These are phyloP conservation scores for Plodia interpunctella DNA, from an alignment of 1,140 invertebrate genomes.

Conservation along the genomic window DNA sequence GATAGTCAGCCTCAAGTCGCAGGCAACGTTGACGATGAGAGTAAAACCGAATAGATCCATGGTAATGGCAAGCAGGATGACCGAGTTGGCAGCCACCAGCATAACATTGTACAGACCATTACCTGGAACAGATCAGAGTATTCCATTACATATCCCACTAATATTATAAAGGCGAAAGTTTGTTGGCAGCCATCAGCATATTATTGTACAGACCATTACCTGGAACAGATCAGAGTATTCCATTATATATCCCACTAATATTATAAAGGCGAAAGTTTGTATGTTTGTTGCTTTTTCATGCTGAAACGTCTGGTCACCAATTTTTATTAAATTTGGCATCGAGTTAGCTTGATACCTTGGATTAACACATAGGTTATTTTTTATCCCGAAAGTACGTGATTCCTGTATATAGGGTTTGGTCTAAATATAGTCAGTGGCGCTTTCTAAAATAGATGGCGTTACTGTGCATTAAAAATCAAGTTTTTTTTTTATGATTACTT, in stretches of 20 bases:
- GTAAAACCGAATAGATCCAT: conserved; percentile 62
- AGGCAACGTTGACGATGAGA: conserved; percentile 52
- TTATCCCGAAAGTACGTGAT: no score
- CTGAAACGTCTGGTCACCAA: no score
- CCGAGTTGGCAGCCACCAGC: conserved; percentile 41
- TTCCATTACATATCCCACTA: not conserved
- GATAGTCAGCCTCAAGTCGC: conserved; percentile 56
- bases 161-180: conserved; percentile 2
- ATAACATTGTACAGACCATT: conserved; percentile 57
- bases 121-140: conserved; percentile 32
- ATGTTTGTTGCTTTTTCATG: not conserved
- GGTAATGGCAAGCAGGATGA: conserved; percentile 56
- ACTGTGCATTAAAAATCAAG: no score
- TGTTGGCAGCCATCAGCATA: conserved; percentile 39
- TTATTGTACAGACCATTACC: conserved; percentile 61
- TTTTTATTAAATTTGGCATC: no score
- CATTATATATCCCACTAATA: not conserved
- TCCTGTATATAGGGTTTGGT: no score
- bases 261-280: conserved; percentile 14
- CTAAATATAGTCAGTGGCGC: no score
- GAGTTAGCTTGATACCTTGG: no score
- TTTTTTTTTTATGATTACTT: no score
- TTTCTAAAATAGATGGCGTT: no score
- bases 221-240: conserved; percentile 21
- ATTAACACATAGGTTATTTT: no score